Evolutionary conservation across 2,888 invertebrate species (phyloP).

Genomic region (Drosophila hawaiiensis): DNA sequence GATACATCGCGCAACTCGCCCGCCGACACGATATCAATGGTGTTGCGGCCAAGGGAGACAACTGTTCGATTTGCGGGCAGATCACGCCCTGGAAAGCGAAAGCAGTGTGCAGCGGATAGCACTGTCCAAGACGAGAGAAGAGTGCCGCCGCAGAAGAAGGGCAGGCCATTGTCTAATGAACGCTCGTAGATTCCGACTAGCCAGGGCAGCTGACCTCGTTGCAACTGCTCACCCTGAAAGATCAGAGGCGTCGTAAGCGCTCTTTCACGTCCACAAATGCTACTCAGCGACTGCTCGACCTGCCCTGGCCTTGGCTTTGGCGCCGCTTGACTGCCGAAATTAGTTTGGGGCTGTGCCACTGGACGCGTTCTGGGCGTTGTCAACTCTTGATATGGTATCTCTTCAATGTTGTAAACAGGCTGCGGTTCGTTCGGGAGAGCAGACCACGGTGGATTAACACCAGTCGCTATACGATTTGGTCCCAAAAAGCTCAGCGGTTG

Average conservation of each 20-base stretch:
- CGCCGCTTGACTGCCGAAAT: neutral
- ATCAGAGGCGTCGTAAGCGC: constrained; percentile 63
- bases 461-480: neutral
- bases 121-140: constrained; percentile 77
- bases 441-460: neutral
- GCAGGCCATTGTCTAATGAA: constrained; percentile 80
- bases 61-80: constrained; percentile 64
- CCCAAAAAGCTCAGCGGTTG: constrained; percentile 21
- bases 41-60: constrained; percentile 85
- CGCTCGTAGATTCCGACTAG: constrained; percentile 87
- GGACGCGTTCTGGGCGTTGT: neutral
- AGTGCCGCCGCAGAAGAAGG: constrained; percentile 82
- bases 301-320: neutral
- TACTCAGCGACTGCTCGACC: constrained; percentile 6
- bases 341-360: neutral
- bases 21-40: constrained; percentile 68
- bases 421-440: neutral
- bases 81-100: constrained; percentile 56
- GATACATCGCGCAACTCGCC: constrained; percentile 65
- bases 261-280: constrained; percentile 66
- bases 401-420: neutral
- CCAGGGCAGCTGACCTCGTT: constrained; percentile 89
- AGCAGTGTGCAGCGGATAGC: constrained; percentile 85
- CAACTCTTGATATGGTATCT: neutral
- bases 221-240: constrained; percentile 59